phyloP scores from a whole-genome alignment of 2,888 invertebrate species.

The Cheilosia variabilis region DNA sequence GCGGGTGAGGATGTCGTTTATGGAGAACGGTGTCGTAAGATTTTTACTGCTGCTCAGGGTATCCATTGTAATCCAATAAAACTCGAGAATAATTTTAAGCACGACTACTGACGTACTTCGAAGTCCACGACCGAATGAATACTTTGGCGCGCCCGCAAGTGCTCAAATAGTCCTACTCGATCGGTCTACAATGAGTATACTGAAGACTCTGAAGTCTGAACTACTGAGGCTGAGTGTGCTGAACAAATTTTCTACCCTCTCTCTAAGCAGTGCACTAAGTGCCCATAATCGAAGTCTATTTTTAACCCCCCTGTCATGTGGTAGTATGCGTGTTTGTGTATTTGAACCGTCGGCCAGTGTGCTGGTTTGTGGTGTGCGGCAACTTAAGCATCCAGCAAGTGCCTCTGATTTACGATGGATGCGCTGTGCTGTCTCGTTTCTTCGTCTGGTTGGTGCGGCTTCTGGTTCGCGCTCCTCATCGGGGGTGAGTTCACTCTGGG shows the following conservation, averaged over 20 bases:
- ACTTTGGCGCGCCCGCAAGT: slow-evolving; percentile 68
- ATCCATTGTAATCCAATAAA: slow-evolving; percentile 66
- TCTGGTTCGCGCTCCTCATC: slow-evolving; percentile 26
- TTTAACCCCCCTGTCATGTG: slow-evolving; percentile 53
- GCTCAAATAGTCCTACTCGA: slow-evolving; percentile 75
- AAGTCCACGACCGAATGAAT: slow-evolving; percentile 71
- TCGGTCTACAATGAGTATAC: slow-evolving; percentile 69
- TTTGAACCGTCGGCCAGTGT: slow-evolving; percentile 37
- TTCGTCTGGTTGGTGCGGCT: slow-evolving; percentile 18
- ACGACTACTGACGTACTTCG: slow-evolving; percentile 56
- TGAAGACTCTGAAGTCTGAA: slow-evolving; percentile 31
- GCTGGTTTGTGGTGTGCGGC: slow-evolving; percentile 68
- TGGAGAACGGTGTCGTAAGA: slow-evolving; percentile 88
- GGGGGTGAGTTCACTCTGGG: slow-evolving; percentile 64
- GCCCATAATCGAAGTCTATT: slow-evolving; percentile 73
- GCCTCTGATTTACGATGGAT: slow-evolving; percentile 73
- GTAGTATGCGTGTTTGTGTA: slow-evolving; percentile 25
- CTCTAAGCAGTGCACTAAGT: slow-evolving; percentile 72
- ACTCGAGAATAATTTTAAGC: slow-evolving; percentile 6
- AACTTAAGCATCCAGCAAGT: slow-evolving; percentile 74
- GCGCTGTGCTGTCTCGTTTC: slow-evolving; percentile 59
- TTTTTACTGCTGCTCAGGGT: slow-evolving; percentile 79
- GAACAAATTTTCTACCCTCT: slow-evolving; percentile 70
- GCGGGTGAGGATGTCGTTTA: slow-evolving; percentile 88
- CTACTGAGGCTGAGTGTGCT: slow-evolving; percentile 36